These are phyloP conservation scores for Panthera tigris DNA, from an alignment of 2,113 vertebrate species.

Conservation along the genomic window DNA sequence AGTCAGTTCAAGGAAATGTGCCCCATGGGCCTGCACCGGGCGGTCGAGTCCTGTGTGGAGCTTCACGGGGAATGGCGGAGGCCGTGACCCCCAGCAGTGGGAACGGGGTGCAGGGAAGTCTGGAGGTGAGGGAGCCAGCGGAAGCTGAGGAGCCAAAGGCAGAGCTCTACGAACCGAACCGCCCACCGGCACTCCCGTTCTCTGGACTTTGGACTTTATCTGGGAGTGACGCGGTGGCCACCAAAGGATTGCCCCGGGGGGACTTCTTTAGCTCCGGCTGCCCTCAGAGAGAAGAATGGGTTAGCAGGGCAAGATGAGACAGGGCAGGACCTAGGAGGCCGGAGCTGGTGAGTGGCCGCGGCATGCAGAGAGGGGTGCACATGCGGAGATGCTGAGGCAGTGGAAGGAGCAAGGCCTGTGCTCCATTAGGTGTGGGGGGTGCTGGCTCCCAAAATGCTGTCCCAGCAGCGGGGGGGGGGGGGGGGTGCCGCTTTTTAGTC, in stretches of 20 bases:
- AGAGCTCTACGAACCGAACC: background rate
- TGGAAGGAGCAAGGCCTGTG: background rate
- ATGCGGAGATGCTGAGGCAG: background rate
- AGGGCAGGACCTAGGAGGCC: background rate
- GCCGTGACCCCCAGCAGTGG: background rate
- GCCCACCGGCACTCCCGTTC: too few species aligned
- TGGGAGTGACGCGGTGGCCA: background rate
- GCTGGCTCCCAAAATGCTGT: background rate
- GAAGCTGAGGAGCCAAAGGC: background rate
- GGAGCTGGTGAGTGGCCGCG: background rate
- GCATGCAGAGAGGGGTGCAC: background rate
- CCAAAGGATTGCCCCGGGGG: fast-evolving
- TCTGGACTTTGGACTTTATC: background rate
- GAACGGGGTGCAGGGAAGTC: background rate
- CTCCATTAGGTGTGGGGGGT: background rate
- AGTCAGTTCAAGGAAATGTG: background rate
- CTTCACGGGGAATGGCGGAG: background rate
- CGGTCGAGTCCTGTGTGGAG: background rate
- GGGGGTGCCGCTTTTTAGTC: background rate
- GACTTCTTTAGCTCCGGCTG: background rate
- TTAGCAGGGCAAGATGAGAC: background rate
- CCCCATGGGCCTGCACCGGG: background rate
- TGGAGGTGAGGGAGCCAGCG: too few species aligned
- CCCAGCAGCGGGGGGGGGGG: background rate
- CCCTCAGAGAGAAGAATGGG: background rate